A percentile compares a stretch with the other conserved stretches of the same genome.
These are phyloP conservation scores for Falco rusticolus DNA, from an alignment of 2,797 vertebrate species.

Conservation along the genomic window DNA sequence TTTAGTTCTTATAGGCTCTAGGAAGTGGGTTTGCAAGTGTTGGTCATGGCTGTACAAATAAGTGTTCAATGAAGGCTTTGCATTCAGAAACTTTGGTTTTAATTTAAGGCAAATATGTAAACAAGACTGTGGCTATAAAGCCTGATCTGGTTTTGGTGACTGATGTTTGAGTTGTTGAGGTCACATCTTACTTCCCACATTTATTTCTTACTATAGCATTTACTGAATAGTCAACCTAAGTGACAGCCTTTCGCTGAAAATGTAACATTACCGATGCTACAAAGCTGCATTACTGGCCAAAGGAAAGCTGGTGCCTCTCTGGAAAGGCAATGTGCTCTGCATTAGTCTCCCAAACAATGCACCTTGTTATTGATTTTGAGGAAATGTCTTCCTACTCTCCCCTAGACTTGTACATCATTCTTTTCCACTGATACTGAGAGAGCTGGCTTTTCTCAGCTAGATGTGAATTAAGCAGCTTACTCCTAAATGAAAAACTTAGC, in stretches of 20 bases:
- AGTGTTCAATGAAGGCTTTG: background rate
- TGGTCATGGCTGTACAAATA: background rate
- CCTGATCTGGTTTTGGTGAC: background rate
- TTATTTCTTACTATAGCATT: background rate
- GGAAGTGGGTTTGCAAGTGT: background rate
- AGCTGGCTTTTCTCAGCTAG: background rate
- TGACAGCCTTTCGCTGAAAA: background rate
- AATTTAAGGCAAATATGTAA: background rate
- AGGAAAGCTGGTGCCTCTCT: background rate
- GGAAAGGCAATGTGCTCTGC: fast-evolving
- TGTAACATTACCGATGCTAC: no score
- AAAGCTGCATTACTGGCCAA: no score
- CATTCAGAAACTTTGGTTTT: background rate
- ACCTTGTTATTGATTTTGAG: background rate
- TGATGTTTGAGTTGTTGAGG: background rate
- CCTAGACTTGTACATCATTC: fast-evolving
- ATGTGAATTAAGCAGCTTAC: background rate
- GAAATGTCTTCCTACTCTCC: background rate
- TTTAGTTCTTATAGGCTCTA: fast-evolving
- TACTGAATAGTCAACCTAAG: background rate
- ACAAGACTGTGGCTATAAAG: background rate
- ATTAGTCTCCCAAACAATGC: background rate
- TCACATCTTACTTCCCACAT: no score
- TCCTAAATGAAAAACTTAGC: background rate
- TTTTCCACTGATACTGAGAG: background rate